These are phyloP conservation scores for Candoia aspera DNA, from an alignment of 2,113 vertebrate genomes.

Conservation along the genomic window DNA sequence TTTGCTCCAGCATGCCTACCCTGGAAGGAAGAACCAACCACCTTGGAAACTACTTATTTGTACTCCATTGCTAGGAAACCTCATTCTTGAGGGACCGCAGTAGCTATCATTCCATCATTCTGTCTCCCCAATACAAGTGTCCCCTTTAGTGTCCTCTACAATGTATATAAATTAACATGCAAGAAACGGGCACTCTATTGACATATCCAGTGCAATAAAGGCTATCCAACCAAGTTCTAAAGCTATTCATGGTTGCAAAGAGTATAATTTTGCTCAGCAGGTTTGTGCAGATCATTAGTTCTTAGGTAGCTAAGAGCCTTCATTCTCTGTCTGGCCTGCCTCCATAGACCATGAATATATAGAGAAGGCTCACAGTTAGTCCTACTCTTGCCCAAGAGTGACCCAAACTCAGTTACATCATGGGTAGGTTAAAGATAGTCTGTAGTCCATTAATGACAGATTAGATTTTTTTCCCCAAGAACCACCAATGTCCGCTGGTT, in stretches of 20 bases:
- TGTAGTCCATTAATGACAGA: too few species aligned
- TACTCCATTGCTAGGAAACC: not conserved
- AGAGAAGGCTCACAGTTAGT: too few species aligned
- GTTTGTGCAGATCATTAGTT: not conserved
- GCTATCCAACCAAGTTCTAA: not conserved
- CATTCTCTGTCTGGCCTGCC: not conserved
- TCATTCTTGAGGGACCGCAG: not conserved
- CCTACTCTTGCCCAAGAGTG: too few species aligned
- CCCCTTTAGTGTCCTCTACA: not conserved
- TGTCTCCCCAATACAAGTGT: not conserved
- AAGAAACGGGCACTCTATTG: not conserved
- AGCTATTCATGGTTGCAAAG: not conserved
- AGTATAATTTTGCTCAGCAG: not conserved
- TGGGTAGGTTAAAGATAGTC: too few species aligned
- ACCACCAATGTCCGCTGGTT: too few species aligned
- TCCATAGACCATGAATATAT: not conserved
- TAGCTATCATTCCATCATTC: not conserved
- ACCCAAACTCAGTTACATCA: too few species aligned
- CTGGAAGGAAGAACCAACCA: not conserved
- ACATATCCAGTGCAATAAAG: not conserved
- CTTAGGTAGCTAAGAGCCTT: not conserved
- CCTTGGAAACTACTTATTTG: not conserved
- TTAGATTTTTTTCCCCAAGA: too few species aligned
- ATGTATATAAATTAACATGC: not conserved
- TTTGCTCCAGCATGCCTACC: not conserved